Evolutionary conservation across 2,797 vertebrate genomes (phyloP), one percentile per base, ranked within the genome.

Genomic region (Tokudaia tokunoshimensis): DNA sequence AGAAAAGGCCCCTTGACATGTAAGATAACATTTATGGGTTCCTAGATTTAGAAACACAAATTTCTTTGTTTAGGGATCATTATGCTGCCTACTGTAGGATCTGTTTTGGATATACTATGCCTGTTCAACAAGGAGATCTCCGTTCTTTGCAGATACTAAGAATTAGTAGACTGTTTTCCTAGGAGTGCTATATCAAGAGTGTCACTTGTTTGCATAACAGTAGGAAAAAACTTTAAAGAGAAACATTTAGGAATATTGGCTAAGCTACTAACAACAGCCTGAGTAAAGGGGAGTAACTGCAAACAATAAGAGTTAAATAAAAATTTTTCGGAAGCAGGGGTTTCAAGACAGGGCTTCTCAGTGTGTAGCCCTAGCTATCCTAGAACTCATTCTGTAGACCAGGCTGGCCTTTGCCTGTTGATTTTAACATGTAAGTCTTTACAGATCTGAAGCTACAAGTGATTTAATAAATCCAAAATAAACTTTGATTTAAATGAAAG

Each of bases 401-500:
- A 76, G 41, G 74, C 41, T 76, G 74, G 41, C 74, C 41, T 72
- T 70, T 7, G 31, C 89, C 29, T 59, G 52, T n/a, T 92, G 55
- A 89, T 78, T 78, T 82, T 89, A 93, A 65, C 29, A 86, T 85
- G 37, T 91, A 76, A 5, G 76, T 72, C 41, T 41, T 85, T 93
- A 76, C 29, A 89, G 41, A 79, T 26, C 26, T 78, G 65, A 85
- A 63, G 80, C 65, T 70, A 81, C 65, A 91, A 91, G 24, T 80
- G 47, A 57, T 81, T 47, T 88, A 47, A 61, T n/a, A 95, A 76
- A 78, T 79, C 47, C 17, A 44, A 96, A 89, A 8, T 94, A 94
- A 92, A 55, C 63, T 89, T 94, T 87, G 20, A 47, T 94, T 96
- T 84, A 72, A 94, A 92, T 82, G 55, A 92, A 93, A 89, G 52